These are phyloP conservation scores for Metallyticus violacea DNA, from an alignment of 2,888 invertebrate species.

Conservation along the genomic window DNA sequence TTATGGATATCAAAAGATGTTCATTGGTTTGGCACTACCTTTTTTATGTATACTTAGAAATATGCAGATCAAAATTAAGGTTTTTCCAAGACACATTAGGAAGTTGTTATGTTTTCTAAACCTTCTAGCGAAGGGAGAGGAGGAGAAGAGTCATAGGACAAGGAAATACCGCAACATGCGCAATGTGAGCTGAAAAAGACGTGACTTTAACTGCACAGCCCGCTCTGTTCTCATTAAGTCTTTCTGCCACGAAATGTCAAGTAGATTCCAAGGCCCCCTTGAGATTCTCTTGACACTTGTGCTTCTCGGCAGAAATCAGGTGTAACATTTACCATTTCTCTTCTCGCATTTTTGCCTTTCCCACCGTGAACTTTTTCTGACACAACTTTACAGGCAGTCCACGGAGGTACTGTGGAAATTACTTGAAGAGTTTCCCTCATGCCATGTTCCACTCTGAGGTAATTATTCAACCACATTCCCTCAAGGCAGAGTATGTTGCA, in stretches of 20 bases:
- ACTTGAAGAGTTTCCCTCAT: not conserved
- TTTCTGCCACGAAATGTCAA: not conserved
- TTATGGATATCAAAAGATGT: too few species aligned
- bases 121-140: too few species aligned
- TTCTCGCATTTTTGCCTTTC: not conserved
- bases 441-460: not conserved
- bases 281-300: not conserved
- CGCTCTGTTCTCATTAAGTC: not conserved
- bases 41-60: too few species aligned
- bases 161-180: too few species aligned
- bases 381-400: not conserved
- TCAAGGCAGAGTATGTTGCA: not conserved
- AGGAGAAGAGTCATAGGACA: not conserved
- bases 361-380: not conserved
- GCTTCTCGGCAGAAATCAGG: not conserved
- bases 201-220: not conserved
- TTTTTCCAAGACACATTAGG: too few species aligned
- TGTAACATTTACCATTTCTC: not conserved
- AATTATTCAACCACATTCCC: slow-evolving; percentile 8
- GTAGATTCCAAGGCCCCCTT: not conserved
- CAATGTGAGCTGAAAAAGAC: not conserved
- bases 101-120: too few species aligned
- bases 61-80: too few species aligned
- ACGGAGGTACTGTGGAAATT: not conserved
- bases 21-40: too few species aligned